Base-by-base conservation (phyloP, 2,113 vertebrate genomes). In the Phainopepla nitens region DNA sequence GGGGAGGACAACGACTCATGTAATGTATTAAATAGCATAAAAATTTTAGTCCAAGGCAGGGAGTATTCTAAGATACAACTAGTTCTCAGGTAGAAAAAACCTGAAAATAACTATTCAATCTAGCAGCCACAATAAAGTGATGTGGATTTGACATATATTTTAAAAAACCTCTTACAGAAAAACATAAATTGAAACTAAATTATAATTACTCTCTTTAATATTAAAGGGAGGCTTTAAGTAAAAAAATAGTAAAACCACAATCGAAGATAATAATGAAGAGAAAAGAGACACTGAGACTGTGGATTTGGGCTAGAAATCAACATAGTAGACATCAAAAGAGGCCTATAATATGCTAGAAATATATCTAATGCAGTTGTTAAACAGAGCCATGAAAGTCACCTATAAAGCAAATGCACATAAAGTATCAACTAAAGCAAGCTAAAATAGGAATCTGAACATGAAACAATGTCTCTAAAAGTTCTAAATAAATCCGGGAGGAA, bases 1-100 rank as follows among this genome's bases (percentile, higher is more conserved):
- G 39, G 13, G 33, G 11, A 86, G 70, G 54, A 69, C 7, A 25
- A 7, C 0, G 0, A 53, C 19, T 83, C 9, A 0, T 80, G 29
- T n/a, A 62, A 65, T 65, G 20, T 18, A 33, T 53, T 50, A 77
- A 93, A 82, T 33, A 65, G 25, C 0, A 4, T n/a, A 36, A n/a
- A 61, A 68, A 60, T 21, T 85, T 58, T 64, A 57, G 28, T n/a
- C 86, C 44, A 64, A 71, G 53, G 11, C 6, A 68, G 56, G 25
- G 36, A 50, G 27, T 18, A 13, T 54, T 54, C 31, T 47, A 89
- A 72, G 15, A 72, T 29, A 31, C 8, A 54, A 13, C 13, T 49
- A 58, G 13, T 2, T 58, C 13, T 62, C 39, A 54, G 15, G 22
- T 20, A 70, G 25, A 58, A 71, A 68, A 94, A 57, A 44, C 1